Evolutionary conservation across 2,797 vertebrate species (phyloP), one percentile per base, ranked within the genome.

Genomic region (Sternotherus odoratus): DNA sequence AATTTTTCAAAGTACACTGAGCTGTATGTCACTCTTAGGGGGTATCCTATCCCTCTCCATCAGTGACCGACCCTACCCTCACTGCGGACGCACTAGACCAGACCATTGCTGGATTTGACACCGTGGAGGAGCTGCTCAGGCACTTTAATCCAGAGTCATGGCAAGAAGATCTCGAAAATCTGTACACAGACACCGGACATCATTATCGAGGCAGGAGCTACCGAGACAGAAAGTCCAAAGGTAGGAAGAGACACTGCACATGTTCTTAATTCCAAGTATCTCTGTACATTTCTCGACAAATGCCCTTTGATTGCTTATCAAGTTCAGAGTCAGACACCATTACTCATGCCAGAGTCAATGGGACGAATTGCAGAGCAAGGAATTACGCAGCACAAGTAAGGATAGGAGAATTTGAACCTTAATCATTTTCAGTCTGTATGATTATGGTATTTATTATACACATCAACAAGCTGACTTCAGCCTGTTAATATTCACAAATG

Each of bases 141-240:
- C 98, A 99, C 95, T 98, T 99, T 78, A 99, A 98, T 93, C 99
- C 99, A 0, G 98, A 99, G 12, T 99, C 99, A 10, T 99, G 99
- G 99, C 98, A 98, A 96, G 98, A 99, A 86, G 99, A 99, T 94
- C 98, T 99, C 4, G 98, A 99, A 93, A 99, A 97, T 95, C 98
- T 99, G 85, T 99, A 99, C 97, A 98, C 98, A 48, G 98, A 99
- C 50, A 98, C 98, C 6, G 98, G 98, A 60, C 98, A 98, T 82
- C 98, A 98, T 78, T 98, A 99, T 89, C 98, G 98, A 94, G 99
- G 99, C 88, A 98, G 98, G 69, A 98, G 98, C 48, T 99, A 98
- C 96, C 98, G 98, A 17, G 98, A 98, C 96, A 98, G 98, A 82
- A 99, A 98, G 82, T 98, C 98, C 79, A 99, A 99, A 98, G 98